Evolutionary conservation across 2,113 vertebrate genomes (phyloP).

Genomic region (Megaceryle maxima): DNA sequence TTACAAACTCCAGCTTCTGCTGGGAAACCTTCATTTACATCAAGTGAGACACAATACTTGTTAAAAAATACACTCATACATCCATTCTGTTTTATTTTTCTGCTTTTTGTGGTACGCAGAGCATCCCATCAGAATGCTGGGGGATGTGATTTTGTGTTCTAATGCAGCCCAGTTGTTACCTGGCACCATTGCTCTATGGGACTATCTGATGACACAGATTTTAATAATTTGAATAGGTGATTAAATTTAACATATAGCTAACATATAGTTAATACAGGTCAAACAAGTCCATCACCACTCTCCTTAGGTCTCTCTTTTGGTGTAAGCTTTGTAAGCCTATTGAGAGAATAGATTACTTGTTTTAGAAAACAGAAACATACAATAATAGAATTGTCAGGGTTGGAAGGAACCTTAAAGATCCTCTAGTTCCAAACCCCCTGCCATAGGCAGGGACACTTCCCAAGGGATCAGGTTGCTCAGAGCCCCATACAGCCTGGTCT

Average conservation of each 20-base stretch:
- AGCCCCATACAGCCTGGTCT: too few relatives aligned
- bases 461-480: too few relatives aligned
- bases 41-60: background rate
- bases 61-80: background rate
- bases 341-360: background rate
- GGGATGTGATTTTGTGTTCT: background rate
- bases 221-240: background rate
- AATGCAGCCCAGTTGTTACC: accelerated
- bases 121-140: background rate
- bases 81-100: background rate
- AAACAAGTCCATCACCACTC: background rate
- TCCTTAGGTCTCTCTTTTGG: background rate
- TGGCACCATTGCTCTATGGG: background rate
- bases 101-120: background rate
- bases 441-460: too few relatives aligned
- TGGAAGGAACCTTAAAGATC: too few relatives aligned
- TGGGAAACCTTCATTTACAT: background rate
- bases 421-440: too few relatives aligned
- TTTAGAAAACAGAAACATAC: background rate
- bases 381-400: too few relatives aligned
- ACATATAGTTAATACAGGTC: background rate
- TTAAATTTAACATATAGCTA: background rate
- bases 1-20: background rate
- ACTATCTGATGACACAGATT: background rate
- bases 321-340: background rate